These are phyloP conservation scores for Catagonus wagneri DNA, from an alignment of 2,113 vertebrate genomes.

Conservation along the genomic window DNA sequence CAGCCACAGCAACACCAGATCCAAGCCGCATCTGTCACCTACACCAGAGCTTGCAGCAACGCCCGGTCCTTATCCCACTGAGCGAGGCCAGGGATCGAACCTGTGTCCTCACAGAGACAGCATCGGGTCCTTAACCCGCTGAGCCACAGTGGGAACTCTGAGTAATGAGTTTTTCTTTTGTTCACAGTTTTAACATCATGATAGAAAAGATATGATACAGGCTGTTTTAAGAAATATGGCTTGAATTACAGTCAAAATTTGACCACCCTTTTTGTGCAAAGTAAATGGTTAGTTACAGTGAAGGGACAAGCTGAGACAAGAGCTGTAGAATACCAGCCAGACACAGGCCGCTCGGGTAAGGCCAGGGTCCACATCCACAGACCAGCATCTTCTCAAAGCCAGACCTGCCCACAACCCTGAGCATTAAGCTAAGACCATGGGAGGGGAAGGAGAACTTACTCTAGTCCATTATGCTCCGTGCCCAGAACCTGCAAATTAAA, in stretches of 20 bases:
- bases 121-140: too few relatives aligned
- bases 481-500: not conserved
- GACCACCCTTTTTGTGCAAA: not conserved
- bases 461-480: not conserved
- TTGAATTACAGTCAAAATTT: not conserved
- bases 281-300: not conserved
- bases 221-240: not conserved
- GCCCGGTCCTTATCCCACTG: too few relatives aligned
- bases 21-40: too few relatives aligned
- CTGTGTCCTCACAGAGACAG: too few relatives aligned
- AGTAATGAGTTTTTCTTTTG: not conserved
- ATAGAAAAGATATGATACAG: not conserved
- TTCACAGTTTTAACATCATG: not conserved
- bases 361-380: rapidly evolving
- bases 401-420: not conserved
- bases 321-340: not conserved
- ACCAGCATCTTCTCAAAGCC: not conserved
- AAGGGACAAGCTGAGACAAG: not conserved
- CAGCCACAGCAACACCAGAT: too few relatives aligned
- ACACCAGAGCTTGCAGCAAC: too few relatives aligned
- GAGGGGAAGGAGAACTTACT: not conserved
- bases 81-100: too few relatives aligned
- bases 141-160: too few relatives aligned
- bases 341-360: not conserved
- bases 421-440: not conserved